Conservation (phyloP, 2,888 invertebrate species). For the Anoncus sp. region DNA sequence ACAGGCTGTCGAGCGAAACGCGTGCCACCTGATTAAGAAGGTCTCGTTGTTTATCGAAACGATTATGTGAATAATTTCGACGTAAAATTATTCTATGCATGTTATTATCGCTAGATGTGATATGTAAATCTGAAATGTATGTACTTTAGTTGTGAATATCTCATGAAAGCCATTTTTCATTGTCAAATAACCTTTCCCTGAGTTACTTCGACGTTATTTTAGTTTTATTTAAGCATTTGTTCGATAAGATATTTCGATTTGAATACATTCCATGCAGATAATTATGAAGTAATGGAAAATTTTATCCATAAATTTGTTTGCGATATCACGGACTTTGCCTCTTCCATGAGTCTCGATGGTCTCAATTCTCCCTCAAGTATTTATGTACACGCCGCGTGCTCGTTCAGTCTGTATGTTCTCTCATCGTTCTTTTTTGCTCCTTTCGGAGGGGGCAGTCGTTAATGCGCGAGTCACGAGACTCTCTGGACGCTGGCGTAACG, state of each 20-base stretch:
- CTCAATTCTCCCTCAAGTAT: constrained; percentile 1
- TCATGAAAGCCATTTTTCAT: constrained; percentile 7
- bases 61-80: constrained; percentile 3
- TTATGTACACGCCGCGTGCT: neutral
- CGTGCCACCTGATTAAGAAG: neutral
- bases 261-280: neutral
- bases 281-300: neutral
- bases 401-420: neutral
- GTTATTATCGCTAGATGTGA: neutral
- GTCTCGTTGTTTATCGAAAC: neutral
- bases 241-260: neutral
- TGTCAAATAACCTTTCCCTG: neutral
- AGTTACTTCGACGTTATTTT: neutral
- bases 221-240: neutral
- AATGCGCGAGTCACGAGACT: constrained; percentile 41
- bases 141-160: neutral
- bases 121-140: neutral
- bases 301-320: neutral
- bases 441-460: constrained; percentile 20
- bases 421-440: neutral
- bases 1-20: neutral
- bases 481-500: constrained; percentile 30
- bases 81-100: neutral
- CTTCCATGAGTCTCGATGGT: neutral
- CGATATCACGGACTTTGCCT: neutral